phyloP scores from a whole-genome alignment of 2,113 vertebrate species.

The Plecturocebus donacophilus region DNA sequence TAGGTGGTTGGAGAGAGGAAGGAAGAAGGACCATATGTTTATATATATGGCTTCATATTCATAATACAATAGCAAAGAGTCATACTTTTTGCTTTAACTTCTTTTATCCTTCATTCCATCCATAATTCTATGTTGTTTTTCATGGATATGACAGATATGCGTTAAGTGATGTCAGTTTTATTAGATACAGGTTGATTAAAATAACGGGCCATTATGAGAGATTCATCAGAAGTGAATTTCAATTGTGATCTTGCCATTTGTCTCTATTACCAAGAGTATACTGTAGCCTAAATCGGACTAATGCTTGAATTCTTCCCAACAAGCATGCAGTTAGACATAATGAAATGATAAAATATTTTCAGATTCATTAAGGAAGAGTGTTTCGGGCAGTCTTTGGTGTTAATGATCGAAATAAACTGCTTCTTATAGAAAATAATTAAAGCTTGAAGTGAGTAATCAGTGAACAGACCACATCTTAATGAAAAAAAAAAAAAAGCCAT shows the following conservation, averaged over 20 bases:
- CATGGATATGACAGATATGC: background rate
- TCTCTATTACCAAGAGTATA: slow-evolving; percentile 19
- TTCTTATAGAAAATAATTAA: slow-evolving; percentile 17
- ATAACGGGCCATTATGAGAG: background rate
- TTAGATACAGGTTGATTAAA: slow-evolving; percentile 23
- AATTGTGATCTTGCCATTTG: background rate
- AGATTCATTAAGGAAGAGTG: slow-evolving; percentile 30
- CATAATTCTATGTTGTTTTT: background rate
- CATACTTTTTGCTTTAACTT: background rate
- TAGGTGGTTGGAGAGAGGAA: background rate
- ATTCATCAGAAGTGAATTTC: background rate
- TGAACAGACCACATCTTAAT: background rate
- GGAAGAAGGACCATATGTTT: background rate
- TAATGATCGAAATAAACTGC: background rate
- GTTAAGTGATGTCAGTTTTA: slow-evolving; percentile 24
- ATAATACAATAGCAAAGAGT: background rate
- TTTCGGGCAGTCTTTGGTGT: slow-evolving; percentile 8
- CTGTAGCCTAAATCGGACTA: slow-evolving; percentile 5
- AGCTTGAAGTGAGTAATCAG: background rate
- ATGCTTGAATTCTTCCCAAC: slow-evolving; percentile 35
- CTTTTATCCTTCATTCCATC: background rate
- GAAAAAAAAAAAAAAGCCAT: background rate
- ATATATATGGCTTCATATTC: background rate
- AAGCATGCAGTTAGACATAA: slow-evolving; percentile 21
- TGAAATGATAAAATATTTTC: slow-evolving; percentile 58